These are phyloP conservation scores for Bilobella aurantiaca DNA, from an alignment of 1,140 invertebrate genomes.

Conservation along the genomic window DNA sequence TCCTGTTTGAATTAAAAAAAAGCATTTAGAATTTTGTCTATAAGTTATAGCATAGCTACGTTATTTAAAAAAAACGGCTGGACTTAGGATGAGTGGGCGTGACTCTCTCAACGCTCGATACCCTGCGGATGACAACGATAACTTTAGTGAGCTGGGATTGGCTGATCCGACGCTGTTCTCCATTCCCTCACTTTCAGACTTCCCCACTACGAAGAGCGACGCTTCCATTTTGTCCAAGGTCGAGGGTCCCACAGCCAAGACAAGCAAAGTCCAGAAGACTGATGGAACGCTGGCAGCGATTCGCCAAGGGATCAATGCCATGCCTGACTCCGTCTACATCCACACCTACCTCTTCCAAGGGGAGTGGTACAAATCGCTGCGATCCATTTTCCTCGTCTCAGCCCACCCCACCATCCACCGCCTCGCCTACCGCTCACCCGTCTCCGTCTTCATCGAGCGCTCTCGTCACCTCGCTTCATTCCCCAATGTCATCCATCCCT, in stretches of 20 bases:
- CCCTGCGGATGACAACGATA: too few species aligned
- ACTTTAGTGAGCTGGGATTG: background rate
- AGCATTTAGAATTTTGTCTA: too few species aligned
- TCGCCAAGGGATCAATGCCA: background rate
- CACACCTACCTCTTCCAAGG: slow-evolving; percentile 7
- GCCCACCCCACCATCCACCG: slow-evolving; percentile 10
- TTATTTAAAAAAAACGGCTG: too few species aligned
- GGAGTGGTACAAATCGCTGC: background rate
- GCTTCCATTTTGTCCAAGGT: slow-evolving; percentile 2
- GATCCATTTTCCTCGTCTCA: slow-evolving; percentile 20
- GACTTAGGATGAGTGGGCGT: too few species aligned
- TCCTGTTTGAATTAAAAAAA: too few species aligned
- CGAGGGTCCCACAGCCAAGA: slow-evolving; percentile 11
- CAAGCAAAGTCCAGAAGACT: background rate
- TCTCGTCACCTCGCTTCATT: slow-evolving; percentile 20
- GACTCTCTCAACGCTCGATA: too few species aligned
- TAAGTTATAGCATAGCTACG: too few species aligned
- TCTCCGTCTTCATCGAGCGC: slow-evolving; percentile 18
- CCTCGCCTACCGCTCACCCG: slow-evolving; percentile 9
- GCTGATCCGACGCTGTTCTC: background rate
- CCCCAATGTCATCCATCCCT: slow-evolving; percentile 28
- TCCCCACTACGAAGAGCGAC: background rate
- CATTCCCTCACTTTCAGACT: background rate
- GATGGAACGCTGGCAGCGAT: background rate
- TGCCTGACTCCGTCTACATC: slow-evolving; percentile 1